Base-by-base conservation (phyloP, 2,113 vertebrate species). In the Heterochromis multidens region DNA sequence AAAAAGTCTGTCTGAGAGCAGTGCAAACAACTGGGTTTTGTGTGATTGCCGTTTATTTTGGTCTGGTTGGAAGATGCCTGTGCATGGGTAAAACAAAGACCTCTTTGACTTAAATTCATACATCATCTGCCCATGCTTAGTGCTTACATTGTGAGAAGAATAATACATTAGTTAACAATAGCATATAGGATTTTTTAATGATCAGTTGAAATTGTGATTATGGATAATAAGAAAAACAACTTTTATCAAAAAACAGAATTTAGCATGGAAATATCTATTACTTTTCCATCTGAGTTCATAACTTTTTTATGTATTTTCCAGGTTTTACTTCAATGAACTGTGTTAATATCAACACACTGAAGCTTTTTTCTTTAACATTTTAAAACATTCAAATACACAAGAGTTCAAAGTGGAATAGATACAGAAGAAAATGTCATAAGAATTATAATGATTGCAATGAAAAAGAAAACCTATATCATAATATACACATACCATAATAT, bases 41-140 rank as follows among this genome's bases (percentile, higher is more conserved):
- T 80, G 52, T 91, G 82, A 88, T 67, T 88, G 81, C 57, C 17
- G 7, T 88, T 91, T 91, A 67, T 87, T 87, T 94, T 77, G 40
- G 31, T 88, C 63, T 84, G 57, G 54, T 58, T 70, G 40, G 25
- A 83, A 77, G 77, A 79, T 82, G 65, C 3, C 0, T 78, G 56
- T 74, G 14, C 63, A 43, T 82, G 31, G 79, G n/a, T 52, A 46
- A 82, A 87, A 79, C 31, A 79, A 62, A 40, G 52, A 61, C 11
- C 59, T 62, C 12, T 83, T 43, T 25, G 14, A 86, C 14, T 77
- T 31, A 43, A 27, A 31, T 31, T 23, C 23, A 49, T 40, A 29
- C 25, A 86, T 63, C 29, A 77, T 74, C 58, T 84, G 14, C 63
- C 62, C 62, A 33, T 16, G 14, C 81, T 54, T 25, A 8, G 46